Conservation (phyloP, 37 sponge, comb jelly and placozoan genomes). For the Oopsacas minuta region DNA sequence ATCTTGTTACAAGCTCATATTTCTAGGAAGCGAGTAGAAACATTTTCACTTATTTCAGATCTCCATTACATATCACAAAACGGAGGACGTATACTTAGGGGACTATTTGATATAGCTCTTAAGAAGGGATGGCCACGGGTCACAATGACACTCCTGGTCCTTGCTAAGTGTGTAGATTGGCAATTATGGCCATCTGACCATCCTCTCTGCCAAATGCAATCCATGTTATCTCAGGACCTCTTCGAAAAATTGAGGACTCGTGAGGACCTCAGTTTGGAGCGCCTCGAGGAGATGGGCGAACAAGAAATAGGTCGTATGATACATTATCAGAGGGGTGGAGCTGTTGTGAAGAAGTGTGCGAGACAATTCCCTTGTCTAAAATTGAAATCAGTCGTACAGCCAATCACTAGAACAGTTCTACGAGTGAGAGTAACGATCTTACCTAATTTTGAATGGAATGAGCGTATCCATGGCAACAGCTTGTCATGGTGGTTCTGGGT, state of each 20-base stretch:
- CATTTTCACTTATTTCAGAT: slow-evolving; percentile 92
- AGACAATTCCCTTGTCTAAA: slow-evolving; percentile 49
- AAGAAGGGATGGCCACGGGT: slow-evolving; percentile 52
- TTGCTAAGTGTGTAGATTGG: slow-evolving; percentile 64
- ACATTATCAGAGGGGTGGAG: slow-evolving; percentile 59
- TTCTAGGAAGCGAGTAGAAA: slow-evolving; percentile 47
- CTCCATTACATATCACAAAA: slow-evolving; percentile 81
- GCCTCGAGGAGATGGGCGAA: slow-evolving; percentile 68
- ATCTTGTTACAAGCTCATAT: slow-evolving; percentile 77
- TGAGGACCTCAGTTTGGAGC: slow-evolving; percentile 35
- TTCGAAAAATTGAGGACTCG: slow-evolving; percentile 42
- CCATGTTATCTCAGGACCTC: slow-evolving; percentile 34
- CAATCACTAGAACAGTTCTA: slow-evolving; percentile 85
- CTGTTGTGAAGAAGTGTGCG: slow-evolving; percentile 39
- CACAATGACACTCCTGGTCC: slow-evolving; percentile 44
- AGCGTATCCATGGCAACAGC: slow-evolving; percentile 58
- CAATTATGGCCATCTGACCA: slow-evolving; percentile 75
- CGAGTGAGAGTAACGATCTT: slow-evolving; percentile 59
- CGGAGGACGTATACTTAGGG: slow-evolving; percentile 68
- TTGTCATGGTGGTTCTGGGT: slow-evolving; percentile 99
- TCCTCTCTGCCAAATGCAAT: slow-evolving; percentile 74
- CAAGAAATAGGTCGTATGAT: slow-evolving; percentile 86
- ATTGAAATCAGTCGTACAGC: slow-evolving; percentile 67
- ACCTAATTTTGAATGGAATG: slow-evolving; percentile 78
- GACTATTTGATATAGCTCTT: slow-evolving; percentile 83